Evolutionary conservation across 2,113 vertebrate genomes (phyloP), one percentile per base, ranked within the genome.

Genomic region (Entelurus aequoreus): DNA sequence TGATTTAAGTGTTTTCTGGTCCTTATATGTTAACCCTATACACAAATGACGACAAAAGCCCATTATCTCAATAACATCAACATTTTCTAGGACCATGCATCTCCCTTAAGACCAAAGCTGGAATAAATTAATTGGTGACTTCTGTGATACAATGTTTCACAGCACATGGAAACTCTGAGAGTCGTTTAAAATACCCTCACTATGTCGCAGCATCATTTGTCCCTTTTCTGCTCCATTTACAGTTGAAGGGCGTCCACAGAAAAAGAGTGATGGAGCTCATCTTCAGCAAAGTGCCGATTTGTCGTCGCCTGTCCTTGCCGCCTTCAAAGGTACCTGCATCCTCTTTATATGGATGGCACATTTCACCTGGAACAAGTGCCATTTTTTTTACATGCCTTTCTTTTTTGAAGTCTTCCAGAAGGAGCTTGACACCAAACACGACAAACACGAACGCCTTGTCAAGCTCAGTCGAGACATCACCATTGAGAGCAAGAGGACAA

Each of bases 381-480:
- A 46, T 10, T 65, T 40, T 19, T 38, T 4, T 35, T 47, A 49
- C 6, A 28, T 5, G 15, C 8, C 48, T 48, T 35, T 61, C 14
- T 44, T 54, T 19, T 44, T 63, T 37, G 54, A 98, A 99, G 96
- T 87, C 0, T 99, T 99, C 88, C 96, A 98, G 76, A 88, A 91
- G 86, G 97, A 98, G 74, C 92, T 99, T 2, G 97, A 99, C 83
- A 92, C 91, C 59, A 94, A 90, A 65, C 95, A 99, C 0, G 97
- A 99, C 69, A 99, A 95, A 79, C 90, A 98, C 0, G 96, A 99
- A 67, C 90, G 95, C 8, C 92, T 99, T 1, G 94, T 99, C 48
- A 99, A 98, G 84, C 90, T 97, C 71, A 96, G 95, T 71, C 93
- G 96, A 35, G 97, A 99, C 62, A 84, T 98, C 81, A 99, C 97